Conservation (phyloP, 2,113 vertebrate species). For the Coryphaenoides rupestris region DNA sequence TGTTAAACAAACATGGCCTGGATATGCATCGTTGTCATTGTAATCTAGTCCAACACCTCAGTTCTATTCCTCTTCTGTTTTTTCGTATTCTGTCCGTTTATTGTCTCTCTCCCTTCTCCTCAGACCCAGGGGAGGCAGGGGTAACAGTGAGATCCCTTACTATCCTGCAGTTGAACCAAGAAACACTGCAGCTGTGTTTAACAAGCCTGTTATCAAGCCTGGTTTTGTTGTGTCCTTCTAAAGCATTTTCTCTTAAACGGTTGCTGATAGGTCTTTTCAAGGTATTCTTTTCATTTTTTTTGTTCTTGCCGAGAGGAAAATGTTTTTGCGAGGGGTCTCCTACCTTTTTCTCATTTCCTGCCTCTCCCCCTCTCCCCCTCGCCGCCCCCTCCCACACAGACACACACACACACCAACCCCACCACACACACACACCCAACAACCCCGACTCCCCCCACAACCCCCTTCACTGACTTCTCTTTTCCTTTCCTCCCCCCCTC, state of each 20-base stretch:
- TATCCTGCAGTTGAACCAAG: too few relatives aligned
- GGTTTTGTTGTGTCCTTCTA: too few relatives aligned
- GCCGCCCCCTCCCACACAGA: too few relatives aligned
- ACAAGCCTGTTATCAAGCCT: too few relatives aligned
- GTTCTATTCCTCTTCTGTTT: conserved; percentile 17
- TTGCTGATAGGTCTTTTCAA: too few relatives aligned
- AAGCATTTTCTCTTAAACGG: background rate
- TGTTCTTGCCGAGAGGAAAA: background rate
- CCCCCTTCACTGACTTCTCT: conserved; percentile 41
- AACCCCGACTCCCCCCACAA: background rate
- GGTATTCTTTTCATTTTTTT: conserved; percentile 6
- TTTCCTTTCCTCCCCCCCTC: conserved; percentile 48
- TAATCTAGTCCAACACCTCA: conserved; percentile 7
- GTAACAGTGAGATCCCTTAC: too few relatives aligned
- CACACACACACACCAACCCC: too few relatives aligned
- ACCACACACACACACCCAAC: background rate
- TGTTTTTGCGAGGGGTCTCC: background rate
- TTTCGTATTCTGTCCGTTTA: too few relatives aligned
- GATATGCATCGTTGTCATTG: background rate
- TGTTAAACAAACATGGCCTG: background rate
- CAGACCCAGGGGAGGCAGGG: background rate
- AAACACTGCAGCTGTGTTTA: too few relatives aligned
- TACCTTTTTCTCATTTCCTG: conserved; percentile 24
- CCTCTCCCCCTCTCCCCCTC: background rate
- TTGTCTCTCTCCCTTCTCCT: too few relatives aligned